Evolutionary conservation across 2,888 invertebrate species (phyloP).

Genomic region (Mythimna albipuncta): DNA sequence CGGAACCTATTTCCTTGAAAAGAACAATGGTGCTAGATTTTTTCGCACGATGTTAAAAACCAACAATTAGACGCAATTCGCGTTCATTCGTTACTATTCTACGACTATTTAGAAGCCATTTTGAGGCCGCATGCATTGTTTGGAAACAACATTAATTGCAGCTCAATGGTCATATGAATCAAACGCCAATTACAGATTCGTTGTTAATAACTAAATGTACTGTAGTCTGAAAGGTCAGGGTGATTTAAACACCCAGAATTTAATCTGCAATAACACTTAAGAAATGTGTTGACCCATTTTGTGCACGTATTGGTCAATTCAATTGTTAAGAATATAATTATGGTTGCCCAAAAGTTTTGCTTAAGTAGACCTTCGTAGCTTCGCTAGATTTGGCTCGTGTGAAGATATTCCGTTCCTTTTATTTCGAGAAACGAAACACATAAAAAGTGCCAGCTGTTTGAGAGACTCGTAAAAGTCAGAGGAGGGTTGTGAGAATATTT

Average conservation of each 20-base stretch:
- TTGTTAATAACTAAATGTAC: slow-evolving; percentile 52
- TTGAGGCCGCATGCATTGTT: slow-evolving; percentile 73
- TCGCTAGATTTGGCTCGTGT: slow-evolving; percentile 31
- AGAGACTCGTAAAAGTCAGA: slow-evolving; percentile 41
- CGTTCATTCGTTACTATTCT: slow-evolving; percentile 76
- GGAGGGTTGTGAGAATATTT: slow-evolving; percentile 32
- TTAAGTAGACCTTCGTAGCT: slow-evolving; percentile 19
- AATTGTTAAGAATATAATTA: slow-evolving; percentile 49
- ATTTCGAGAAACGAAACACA: slow-evolving; percentile 22
- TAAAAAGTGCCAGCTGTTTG: slow-evolving; percentile 37
- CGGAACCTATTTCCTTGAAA: slow-evolving; percentile 72
- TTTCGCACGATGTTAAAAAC: slow-evolving; percentile 83
- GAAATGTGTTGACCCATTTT: slow-evolving; percentile 36
- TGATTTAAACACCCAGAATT: slow-evolving; percentile 28
- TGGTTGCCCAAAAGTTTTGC: slow-evolving; percentile 35
- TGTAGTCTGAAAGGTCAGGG: slow-evolving; percentile 54
- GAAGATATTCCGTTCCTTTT: slow-evolving; percentile 18
- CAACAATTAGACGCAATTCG: slow-evolving; percentile 80
- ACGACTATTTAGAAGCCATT: slow-evolving; percentile 56
- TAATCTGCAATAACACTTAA: slow-evolving; percentile 34
- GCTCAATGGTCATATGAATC: slow-evolving; percentile 68
- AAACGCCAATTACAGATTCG: slow-evolving; percentile 63
- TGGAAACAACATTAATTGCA: slow-evolving; percentile 70
- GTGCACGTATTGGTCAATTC: slow-evolving; percentile 48
- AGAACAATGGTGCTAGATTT: slow-evolving; percentile 80